phyloP scores from a whole-genome alignment of 2,888 invertebrate genomes.

The Drosophila lacicola region DNA sequence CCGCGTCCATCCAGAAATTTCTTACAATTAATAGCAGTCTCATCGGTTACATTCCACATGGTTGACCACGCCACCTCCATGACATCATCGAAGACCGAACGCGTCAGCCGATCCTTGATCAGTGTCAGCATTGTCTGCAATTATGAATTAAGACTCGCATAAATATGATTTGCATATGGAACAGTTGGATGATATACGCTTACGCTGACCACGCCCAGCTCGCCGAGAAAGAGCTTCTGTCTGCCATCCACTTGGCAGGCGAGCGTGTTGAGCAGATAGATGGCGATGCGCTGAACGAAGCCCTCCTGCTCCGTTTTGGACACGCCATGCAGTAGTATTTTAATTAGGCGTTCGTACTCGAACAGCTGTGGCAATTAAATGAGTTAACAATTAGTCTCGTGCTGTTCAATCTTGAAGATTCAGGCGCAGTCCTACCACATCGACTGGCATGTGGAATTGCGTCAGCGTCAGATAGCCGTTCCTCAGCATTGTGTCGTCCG shows the following conservation, averaged over 20 bases:
- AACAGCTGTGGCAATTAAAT: conserved; percentile 90
- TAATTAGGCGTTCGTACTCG: conserved; percentile 94
- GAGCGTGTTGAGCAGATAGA: conserved; percentile 96
- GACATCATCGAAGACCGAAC: conserved; percentile 95
- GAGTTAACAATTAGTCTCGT: background rate
- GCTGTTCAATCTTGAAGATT: background rate
- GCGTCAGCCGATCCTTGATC: conserved; percentile 92
- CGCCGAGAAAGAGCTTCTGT: conserved; percentile 96
- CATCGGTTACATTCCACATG: conserved; percentile 99
- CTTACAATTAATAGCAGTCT: conserved; percentile 97
- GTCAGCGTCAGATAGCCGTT: conserved; percentile 98
- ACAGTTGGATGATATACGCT: conserved; percentile 66
- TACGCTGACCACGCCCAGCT: conserved; percentile 94
- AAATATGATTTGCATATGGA: background rate
- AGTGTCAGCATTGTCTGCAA: conserved; percentile 93
- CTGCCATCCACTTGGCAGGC: conserved; percentile 98
- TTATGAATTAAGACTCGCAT: background rate
- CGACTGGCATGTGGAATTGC: conserved; percentile 97
- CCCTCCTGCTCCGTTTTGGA: conserved; percentile 93
- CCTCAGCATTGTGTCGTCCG: conserved; percentile 97
- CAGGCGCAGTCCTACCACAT: conserved; percentile 89
- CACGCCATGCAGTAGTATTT: conserved; percentile 92
- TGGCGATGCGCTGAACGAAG: conserved; percentile 97
- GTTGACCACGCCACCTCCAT: conserved; percentile 99
- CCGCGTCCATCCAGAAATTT: conserved; percentile 95